phyloP scores from a whole-genome alignment of 1,140 invertebrate species.

The Zaprionus camerounensis region DNA sequence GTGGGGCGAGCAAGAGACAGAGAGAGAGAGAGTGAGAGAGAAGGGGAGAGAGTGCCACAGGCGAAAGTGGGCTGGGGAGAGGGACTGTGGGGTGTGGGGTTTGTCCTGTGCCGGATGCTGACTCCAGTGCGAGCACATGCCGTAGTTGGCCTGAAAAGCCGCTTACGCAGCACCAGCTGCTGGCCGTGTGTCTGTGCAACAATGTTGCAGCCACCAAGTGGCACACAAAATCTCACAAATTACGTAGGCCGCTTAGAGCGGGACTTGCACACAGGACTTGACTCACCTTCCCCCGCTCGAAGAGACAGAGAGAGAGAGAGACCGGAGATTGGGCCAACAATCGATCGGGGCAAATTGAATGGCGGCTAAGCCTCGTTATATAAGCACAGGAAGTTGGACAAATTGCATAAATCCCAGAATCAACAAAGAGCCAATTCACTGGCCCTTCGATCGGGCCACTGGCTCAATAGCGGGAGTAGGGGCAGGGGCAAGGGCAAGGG shows the following conservation, averaged over 20 bases:
- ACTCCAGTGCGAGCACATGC: constrained; percentile 20
- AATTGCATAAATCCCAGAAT: constrained; percentile 55
- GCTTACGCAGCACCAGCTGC: constrained; percentile 46
- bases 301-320: not conserved
- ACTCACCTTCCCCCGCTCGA: constrained; percentile 19
- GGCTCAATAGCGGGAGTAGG: not conserved
- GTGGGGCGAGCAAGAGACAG: not conserved
- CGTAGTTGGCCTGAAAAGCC: constrained; percentile 28
- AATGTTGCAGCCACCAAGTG: constrained; percentile 44
- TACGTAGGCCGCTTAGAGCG: constrained; percentile 33
- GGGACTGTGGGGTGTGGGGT: not conserved
- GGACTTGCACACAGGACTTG: constrained; percentile 33
- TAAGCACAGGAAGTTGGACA: constrained; percentile 65
- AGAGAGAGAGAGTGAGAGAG: not conserved
- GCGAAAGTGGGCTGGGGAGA: not conserved
- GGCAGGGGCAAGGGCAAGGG: constrained; percentile 8
- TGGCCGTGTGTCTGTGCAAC: constrained; percentile 12
- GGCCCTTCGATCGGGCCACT: constrained; percentile 9
- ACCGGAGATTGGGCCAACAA: not conserved
- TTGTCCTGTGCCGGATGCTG: constrained; percentile 13
- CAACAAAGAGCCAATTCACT: constrained; percentile 28
- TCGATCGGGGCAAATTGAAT: constrained; percentile 38
- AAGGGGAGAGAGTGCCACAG: not conserved
- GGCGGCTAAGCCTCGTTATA: constrained; percentile 48
- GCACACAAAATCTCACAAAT: constrained; percentile 49